Base-by-base conservation (phyloP, 2,888 invertebrate species). In the Beris morrisii region DNA sequence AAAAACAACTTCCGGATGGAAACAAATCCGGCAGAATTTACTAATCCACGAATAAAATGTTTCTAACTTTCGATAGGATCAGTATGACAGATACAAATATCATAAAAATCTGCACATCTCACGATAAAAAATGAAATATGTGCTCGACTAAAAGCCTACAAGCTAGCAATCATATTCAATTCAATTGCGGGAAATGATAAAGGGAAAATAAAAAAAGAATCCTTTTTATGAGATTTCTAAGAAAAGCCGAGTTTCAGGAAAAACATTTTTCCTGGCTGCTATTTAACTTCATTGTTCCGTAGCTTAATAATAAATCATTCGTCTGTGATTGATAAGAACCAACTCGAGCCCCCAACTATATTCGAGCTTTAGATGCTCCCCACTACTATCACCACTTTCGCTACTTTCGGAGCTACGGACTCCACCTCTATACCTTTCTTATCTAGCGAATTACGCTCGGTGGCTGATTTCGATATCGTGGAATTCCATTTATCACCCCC, bases 161-260 rank as follows among this genome's bases (percentile, higher is more conserved):
- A 58, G 57, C 57, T 45, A 58, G 57, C 57, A 45, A 58, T 58
- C 57, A 58, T 45, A 45, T 58, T 58, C 57, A 58, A 58, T 58
- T 58, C 45, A 58, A 44, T 58, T 45, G 57, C 15, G 57, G 30
- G 45, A 58, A 44, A 58, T 58, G 57, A 58, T 58, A 58, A 58
- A 38, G 45, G 30, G 38, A 46, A 43, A 7, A 58, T 9, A 28
- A 7, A 32, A 58, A 45, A 45, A 12, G n/a, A 28, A 44, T 28
- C 28, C 45, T 9, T 30, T 32, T 31, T 12, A 31, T 30, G 7
- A 7, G 2, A 54, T 30, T 31, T 28, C 12, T 5, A 3, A 58
- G 44, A 45, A 58, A 22, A 46, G 38, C 30, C 45, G 30, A 45
- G 11, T 45, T 30, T 58, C 57, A 22, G 44, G 30, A 58, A 58